These are phyloP conservation scores for Neoascia interrupta DNA, from an alignment of 2,888 invertebrate genomes.

Conservation along the genomic window DNA sequence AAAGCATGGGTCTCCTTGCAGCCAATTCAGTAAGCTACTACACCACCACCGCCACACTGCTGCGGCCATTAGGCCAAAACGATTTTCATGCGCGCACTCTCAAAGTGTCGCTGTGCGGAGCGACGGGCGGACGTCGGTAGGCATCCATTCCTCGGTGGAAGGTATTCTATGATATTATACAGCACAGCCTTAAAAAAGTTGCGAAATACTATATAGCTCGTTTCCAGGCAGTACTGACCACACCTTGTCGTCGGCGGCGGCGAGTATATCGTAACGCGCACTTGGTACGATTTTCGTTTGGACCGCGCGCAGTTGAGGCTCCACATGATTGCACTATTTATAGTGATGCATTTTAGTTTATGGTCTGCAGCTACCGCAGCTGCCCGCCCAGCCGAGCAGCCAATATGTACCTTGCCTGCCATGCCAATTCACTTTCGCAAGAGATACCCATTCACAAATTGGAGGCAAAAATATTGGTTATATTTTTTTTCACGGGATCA, in stretches of 20 bases:
- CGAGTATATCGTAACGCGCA: constrained; percentile 61
- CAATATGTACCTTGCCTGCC: constrained; percentile 59
- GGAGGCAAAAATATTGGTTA: constrained; percentile 65
- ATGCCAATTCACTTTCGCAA: constrained; percentile 68
- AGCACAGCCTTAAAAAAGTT: constrained; percentile 60
- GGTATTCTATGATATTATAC: constrained; percentile 60
- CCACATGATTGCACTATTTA: constrained; percentile 69
- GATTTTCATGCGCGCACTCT: constrained; percentile 55
- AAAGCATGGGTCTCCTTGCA: constrained; percentile 62
- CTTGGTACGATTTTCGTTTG: constrained; percentile 65
- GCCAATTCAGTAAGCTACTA: constrained; percentile 58
- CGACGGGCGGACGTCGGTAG: constrained; percentile 33
- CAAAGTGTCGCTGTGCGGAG: constrained; percentile 65
- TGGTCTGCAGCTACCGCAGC: constrained; percentile 69
- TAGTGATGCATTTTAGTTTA: constrained; percentile 69
- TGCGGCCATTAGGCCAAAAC: constrained; percentile 61
- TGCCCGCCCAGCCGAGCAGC: constrained; percentile 63
- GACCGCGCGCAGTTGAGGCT: constrained; percentile 56
- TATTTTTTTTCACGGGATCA: too few species aligned
- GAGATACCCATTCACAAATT: constrained; percentile 68
- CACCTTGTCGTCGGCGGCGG: constrained; percentile 66
- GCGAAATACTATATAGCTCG: constrained; percentile 68
- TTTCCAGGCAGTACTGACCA: constrained; percentile 66
- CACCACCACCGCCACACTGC: constrained; percentile 27
- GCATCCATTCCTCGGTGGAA: constrained; percentile 44